Base-by-base conservation (phyloP, 2,113 vertebrate species). In the Callocephalon fimbriatum region DNA sequence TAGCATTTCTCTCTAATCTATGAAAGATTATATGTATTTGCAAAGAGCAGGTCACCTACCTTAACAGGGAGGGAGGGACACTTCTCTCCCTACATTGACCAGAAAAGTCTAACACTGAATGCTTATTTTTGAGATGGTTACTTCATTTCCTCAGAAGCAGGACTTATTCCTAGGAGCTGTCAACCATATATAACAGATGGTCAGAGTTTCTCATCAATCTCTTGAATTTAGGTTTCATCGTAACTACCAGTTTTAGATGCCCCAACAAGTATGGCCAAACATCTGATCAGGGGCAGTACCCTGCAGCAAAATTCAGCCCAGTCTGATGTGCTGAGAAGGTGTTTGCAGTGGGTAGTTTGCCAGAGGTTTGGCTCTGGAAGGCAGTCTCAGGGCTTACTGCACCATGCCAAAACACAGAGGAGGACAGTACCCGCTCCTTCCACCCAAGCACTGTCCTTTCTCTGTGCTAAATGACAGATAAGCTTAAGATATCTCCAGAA, bases 101-200 rank as follows among this genome's bases (percentile, higher is more conserved):
- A 32, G 12, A 44, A 71, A 10, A 54, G 9, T 32, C 15, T 81
- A 77, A 68, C 29, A 65, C 3, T 27, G 48, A 61, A n/a, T 31
- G 18, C 11, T 40, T 66, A 1, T n/a, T 44, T 90, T 73, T 66
- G 48, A 56, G 44, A 29, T 5, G 23, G 16, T 15, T 91, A 12
- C 35, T 70, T 73, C 9, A 27, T 37, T 72, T 76, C 32, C 53
- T 84, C 14, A 4, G 9, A 63, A 54, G 21, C 20, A 59, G 31
- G 38, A 68, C 17, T 38, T 45, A 59, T 38, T 70, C 59, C 32
- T 70, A 48, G 37, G 50, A 40, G 62, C 63, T 51, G 38, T 35
- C 20, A 70, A 32, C 19, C 11, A 22, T 0, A 1, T 12, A 1
- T 15, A 44, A 44, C 9, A 29, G 6, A 25, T 12, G 35, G 14